A percentile compares a stretch with the other conserved stretches of the same genome.
Conservation (phyloP, 2,888 invertebrate genomes). For the Noctua comes region DNA sequence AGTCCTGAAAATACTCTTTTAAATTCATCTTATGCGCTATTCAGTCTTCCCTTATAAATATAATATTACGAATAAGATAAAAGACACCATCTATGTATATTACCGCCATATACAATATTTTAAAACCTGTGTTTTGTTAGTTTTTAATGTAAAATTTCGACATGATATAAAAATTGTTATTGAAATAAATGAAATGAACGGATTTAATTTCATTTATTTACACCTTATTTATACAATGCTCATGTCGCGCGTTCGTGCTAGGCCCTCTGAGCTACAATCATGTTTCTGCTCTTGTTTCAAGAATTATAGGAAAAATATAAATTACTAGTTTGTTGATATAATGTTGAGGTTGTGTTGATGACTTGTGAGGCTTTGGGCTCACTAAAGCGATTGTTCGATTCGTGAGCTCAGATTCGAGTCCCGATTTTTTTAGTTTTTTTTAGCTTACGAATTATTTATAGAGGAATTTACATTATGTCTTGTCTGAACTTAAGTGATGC, state of each 20-base stretch:
- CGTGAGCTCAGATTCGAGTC: not conserved
- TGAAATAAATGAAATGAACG: too few species aligned
- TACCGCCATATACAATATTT: too few species aligned
- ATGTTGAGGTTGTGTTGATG: constrained; percentile 25
- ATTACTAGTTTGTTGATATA: constrained; percentile 33
- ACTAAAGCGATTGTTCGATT: not conserved
- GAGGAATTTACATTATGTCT: not conserved
- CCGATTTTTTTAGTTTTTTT: not conserved
- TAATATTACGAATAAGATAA: too few species aligned
- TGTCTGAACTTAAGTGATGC: not conserved
- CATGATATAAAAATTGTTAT: too few species aligned
- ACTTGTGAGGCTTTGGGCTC: not conserved
- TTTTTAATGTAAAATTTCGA: too few species aligned
- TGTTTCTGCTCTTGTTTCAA: constrained; percentile 33
- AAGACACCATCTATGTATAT: too few species aligned
- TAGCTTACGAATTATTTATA: not conserved
- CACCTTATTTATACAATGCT: not conserved
- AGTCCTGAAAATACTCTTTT: too few species aligned
- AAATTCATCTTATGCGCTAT: too few species aligned
- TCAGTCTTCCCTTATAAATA: too few species aligned
- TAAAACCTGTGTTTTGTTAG: too few species aligned
- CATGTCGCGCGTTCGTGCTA: not conserved
- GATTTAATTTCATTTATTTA: too few species aligned
- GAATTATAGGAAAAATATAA: constrained; percentile 45
- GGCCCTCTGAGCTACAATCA: constrained; percentile 32